Evolutionary conservation across 2,888 invertebrate species (phyloP).

Genomic region (Drosophila longiperda): DNA sequence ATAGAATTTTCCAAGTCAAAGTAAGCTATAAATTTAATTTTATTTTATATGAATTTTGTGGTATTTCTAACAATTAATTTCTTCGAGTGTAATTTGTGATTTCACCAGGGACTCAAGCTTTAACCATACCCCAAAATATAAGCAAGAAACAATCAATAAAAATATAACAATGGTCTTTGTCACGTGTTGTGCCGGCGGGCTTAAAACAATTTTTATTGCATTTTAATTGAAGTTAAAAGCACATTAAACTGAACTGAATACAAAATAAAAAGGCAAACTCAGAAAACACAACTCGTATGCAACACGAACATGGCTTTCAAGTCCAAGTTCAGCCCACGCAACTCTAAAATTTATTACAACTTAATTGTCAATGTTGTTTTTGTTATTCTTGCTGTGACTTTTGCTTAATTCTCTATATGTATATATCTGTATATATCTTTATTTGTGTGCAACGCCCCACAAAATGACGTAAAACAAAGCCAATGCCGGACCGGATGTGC

Average conservation of each 20-base stretch:
- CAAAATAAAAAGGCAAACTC: conserved; percentile 9
- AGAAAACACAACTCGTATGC: conserved; percentile 12
- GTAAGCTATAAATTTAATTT: neutral
- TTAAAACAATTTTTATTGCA: conserved; percentile 61
- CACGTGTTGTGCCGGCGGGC: conserved; percentile 55
- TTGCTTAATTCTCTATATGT: conserved; percentile 17
- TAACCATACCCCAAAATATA: conserved; percentile 18
- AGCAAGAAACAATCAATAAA: conserved; percentile 34
- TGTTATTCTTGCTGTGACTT: conserved; percentile 26
- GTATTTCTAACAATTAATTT: neutral
- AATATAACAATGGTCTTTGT: conserved; percentile 66
- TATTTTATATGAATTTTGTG: neutral
- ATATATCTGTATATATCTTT: conserved; percentile 53
- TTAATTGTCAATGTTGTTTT: conserved; percentile 66
- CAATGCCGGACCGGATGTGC: conserved; percentile 12
- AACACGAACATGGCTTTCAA: neutral
- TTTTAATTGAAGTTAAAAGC: conserved; percentile 64
- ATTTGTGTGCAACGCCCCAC: conserved; percentile 51
- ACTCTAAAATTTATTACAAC: conserved; percentile 69
- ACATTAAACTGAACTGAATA: conserved; percentile 1
- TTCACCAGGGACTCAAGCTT: conserved; percentile 6
- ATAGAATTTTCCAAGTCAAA: neutral
- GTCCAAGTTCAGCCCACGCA: conserved; percentile 62
- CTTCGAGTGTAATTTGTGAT: neutral
- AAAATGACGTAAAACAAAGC: conserved; percentile 21